A percentile compares a stretch with the other conserved stretches of the same genome.
Conservation (phyloP, 2,113 vertebrate species). For the Protobothrops mucrosquamatus region DNA sequence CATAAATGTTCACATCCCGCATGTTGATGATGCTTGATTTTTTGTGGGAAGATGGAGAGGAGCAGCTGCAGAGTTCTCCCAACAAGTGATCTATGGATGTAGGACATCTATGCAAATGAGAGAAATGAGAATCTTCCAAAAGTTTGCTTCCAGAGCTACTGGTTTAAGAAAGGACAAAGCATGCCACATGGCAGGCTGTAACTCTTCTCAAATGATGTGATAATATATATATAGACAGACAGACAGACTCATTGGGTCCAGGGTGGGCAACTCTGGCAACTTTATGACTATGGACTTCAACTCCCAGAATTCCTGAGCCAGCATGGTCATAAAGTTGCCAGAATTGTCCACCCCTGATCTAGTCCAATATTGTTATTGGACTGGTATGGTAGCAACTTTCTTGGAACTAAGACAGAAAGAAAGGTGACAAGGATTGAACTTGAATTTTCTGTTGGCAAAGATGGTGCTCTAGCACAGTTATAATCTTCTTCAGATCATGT, state of each 20-base stretch:
- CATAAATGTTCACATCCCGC: slow-evolving; percentile 81
- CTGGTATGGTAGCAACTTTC: neutral
- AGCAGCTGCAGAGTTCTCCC: neutral
- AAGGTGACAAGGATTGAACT: neutral
- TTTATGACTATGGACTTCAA: neutral
- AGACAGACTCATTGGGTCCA: neutral
- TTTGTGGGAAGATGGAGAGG: neutral
- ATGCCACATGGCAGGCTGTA: too few species aligned
- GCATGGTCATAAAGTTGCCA: neutral
- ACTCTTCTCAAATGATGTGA: neutral
- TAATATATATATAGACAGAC: neutral
- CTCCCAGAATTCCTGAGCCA: neutral
- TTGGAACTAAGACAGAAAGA: neutral
- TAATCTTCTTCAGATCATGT: neutral
- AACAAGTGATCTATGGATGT: neutral
- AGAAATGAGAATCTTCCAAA: neutral
- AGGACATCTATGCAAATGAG: neutral
- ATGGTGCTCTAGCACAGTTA: neutral
- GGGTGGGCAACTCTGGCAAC: neutral
- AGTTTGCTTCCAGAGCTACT: neutral
- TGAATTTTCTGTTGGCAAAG: neutral
- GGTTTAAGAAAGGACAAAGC: neutral
- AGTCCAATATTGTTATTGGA: neutral
- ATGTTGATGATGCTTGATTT: slow-evolving; percentile 78
- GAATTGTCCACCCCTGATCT: neutral